Percentiles rank a stretch among this genome's conserved stretches.
Conservation (phyloP, 2,113 vertebrate species). For the Sylvia atricapilla region DNA sequence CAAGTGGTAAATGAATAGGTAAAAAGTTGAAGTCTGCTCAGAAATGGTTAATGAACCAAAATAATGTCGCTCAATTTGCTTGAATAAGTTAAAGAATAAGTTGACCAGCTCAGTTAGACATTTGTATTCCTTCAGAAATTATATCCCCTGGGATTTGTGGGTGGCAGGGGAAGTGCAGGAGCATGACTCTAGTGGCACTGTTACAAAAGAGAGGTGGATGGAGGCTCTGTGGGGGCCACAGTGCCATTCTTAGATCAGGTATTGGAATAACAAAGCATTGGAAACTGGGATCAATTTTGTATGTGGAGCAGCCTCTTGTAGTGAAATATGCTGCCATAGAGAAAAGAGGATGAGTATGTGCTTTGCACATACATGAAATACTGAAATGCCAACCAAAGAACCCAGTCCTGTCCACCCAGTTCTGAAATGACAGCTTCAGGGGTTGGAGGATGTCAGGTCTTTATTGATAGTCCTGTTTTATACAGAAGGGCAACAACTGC, state of each 20-base stretch:
- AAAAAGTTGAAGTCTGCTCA: neutral
- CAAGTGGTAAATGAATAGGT: neutral
- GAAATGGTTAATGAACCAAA: neutral
- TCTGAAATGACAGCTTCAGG: neutral
- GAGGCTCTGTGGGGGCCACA: neutral
- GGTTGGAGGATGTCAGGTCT: neutral
- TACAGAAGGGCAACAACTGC: neutral
- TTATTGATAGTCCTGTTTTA: neutral
- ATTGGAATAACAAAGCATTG: neutral
- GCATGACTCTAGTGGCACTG: neutral
- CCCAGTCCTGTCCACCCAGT: neutral
- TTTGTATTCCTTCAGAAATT: neutral
- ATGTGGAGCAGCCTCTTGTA: neutral
- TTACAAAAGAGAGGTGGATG: neutral
- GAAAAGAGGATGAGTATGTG: neutral
- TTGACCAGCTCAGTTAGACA: neutral
- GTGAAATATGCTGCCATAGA: neutral
- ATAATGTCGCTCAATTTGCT: neutral
- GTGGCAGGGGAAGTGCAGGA: neutral
- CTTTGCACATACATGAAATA: neutral
- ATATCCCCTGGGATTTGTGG: neutral
- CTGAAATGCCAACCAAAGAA: neutral
- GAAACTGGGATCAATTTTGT: neutral
- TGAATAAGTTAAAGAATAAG: neutral
- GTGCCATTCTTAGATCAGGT: neutral